A percentile compares a stretch with the other conserved stretches of the same genome.
These are phyloP conservation scores for Lysandra coridon DNA, from an alignment of 2,888 invertebrate species.

Conservation along the genomic window DNA sequence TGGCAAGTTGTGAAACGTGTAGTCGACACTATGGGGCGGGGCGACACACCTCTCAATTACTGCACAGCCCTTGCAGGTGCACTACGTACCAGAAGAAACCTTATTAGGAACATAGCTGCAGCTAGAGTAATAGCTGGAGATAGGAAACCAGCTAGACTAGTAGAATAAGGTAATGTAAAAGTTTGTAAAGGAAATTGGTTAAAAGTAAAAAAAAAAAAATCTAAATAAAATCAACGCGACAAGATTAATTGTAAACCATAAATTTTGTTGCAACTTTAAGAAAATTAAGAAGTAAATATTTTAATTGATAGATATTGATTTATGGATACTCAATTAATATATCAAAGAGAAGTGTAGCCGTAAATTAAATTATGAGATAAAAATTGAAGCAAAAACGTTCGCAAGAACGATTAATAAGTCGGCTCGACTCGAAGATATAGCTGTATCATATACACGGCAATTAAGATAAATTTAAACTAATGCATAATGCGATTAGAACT, in stretches of 20 bases:
- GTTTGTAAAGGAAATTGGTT: not conserved
- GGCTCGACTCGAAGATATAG: conserved; percentile 55
- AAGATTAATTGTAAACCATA: conserved; percentile 1
- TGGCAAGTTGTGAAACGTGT: conserved; percentile 49
- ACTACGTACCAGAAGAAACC: conserved; percentile 39
- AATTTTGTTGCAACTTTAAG: conserved; percentile 36
- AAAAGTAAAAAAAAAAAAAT: not conserved
- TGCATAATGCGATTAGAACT: conserved; percentile 48
- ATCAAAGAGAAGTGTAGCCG: conserved; percentile 58
- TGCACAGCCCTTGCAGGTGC: conserved; percentile 50
- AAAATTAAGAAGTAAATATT: conserved; percentile 68
- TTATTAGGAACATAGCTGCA: conserved; percentile 34
- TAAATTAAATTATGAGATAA: conserved; percentile 76
- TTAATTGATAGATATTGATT: conserved; percentile 58
- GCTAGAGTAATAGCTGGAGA: not conserved
- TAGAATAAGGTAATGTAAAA: not conserved
- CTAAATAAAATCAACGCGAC: not conserved
- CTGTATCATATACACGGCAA: conserved; percentile 48
- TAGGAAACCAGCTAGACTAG: not conserved
- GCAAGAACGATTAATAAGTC: conserved; percentile 58
- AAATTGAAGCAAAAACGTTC: conserved; percentile 56
- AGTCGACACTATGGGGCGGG: conserved; percentile 60
- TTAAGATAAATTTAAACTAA: conserved; percentile 56
- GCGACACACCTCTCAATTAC: conserved; percentile 76
- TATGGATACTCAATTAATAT: conserved; percentile 63